These are phyloP conservation scores for Aphidius colemani DNA, from an alignment of 2,888 invertebrate genomes.

Conservation along the genomic window DNA sequence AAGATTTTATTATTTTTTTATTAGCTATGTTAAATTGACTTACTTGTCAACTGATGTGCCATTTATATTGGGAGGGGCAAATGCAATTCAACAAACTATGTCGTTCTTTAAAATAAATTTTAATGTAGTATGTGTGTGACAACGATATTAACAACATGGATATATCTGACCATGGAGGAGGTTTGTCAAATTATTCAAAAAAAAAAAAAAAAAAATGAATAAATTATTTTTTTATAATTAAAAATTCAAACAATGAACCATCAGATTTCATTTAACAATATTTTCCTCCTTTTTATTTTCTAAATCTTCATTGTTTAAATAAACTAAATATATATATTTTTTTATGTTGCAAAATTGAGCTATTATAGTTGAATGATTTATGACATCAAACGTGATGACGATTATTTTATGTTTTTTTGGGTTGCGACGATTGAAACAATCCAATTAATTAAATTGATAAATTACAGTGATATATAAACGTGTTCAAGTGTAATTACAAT, in stretches of 20 bases:
- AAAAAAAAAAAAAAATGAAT: neutral
- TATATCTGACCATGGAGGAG: conserved; percentile 60
- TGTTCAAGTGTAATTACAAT: conserved; percentile 1
- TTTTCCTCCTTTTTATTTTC: too few relatives aligned
- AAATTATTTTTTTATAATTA: neutral
- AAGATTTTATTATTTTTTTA: conserved; percentile 3
- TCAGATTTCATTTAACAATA: too few relatives aligned
- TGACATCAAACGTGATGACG: too few relatives aligned
- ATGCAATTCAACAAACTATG: conserved; percentile 58
- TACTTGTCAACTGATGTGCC: conserved; percentile 26
- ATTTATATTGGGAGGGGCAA: conserved; percentile 50
- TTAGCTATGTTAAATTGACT: conserved; percentile 28
- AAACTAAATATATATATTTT: too few relatives aligned
- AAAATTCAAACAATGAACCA: too few relatives aligned
- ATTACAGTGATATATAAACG: neutral
- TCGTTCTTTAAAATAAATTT: conserved; percentile 59
- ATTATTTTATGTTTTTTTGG: too few relatives aligned
- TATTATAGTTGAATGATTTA: too few relatives aligned
- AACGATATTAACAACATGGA: conserved; percentile 61
- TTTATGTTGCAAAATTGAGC: neutral
- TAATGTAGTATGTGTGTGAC: conserved; percentile 61
- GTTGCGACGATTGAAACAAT: too few relatives aligned
- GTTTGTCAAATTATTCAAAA: conserved; percentile 45
- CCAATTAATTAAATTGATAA: too few relatives aligned
- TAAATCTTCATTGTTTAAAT: too few relatives aligned